Percentiles rank a stretch among this genome's conserved stretches.
Conservation (phyloP, 1,140 invertebrate species). For the Heliconius himera region DNA sequence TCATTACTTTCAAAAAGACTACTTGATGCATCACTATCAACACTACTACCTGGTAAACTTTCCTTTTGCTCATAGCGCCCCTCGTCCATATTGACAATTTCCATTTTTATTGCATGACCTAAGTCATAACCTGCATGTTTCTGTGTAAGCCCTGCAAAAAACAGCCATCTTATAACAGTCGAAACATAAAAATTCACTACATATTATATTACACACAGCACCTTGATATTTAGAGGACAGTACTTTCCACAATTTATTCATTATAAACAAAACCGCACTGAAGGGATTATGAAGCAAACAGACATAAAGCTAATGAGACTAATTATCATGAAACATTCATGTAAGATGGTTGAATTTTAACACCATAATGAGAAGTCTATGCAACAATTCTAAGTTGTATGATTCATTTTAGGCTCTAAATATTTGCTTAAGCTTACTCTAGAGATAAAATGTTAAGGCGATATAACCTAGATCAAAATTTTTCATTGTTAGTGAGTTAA, state of each 20-base stretch:
- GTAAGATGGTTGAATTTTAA: conserved; percentile 57
- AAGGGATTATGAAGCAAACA: conserved; percentile 58
- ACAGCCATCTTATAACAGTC: conserved; percentile 34
- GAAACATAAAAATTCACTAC: conserved; percentile 6
- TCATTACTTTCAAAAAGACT: conserved; percentile 65
- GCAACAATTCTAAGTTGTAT: conserved; percentile 42
- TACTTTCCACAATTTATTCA: conserved; percentile 71
- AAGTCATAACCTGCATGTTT: conserved; percentile 69
- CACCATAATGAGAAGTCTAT: conserved; percentile 55
- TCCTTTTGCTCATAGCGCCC: conserved; percentile 68
- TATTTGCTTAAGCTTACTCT: conserved; percentile 31
- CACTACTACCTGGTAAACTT: conserved; percentile 62
- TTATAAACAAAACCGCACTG: conserved; percentile 42
- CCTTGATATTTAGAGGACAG: conserved; percentile 56
- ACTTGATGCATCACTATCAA: conserved; percentile 67
- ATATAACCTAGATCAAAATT: conserved; percentile 33
- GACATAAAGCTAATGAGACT: conserved; percentile 55
- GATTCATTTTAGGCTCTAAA: conserved; percentile 42
- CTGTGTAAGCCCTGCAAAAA: conserved; percentile 67
- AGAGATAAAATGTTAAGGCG: conserved; percentile 37
- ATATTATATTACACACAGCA: conserved; percentile 46
- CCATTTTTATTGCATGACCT: conserved; percentile 76
- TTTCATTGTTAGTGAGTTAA: conserved; percentile 17
- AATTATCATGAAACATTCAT: conserved; percentile 57
- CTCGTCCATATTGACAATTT: conserved; percentile 67